Evolutionary conservation across 2,113 vertebrate species (phyloP), one percentile per base, ranked within the genome.

Genomic region (Emydura subglobosa): DNA sequence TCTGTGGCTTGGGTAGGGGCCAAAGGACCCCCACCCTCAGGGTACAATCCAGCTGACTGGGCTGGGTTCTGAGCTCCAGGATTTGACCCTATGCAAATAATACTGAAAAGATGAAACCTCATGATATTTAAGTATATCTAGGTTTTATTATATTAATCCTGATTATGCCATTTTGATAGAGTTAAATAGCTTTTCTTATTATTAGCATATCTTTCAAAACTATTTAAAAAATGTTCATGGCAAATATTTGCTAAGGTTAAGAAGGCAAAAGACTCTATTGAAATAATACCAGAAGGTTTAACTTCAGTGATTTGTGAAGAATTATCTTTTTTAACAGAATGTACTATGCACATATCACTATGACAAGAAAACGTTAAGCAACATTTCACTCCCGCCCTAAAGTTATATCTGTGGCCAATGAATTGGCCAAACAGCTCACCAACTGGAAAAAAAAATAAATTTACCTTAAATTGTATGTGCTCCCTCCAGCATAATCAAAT

Each of bases 101-200:
- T 0, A 0, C 2, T 49, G 39, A 61, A 65, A 61, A 76, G 31
- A 34, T 5, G 84, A 85, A 86, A 8, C 1, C 4, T 78, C 42
- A 72, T 31, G 8, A 3, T n/a, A 68, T 65, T 34, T 34, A 65
- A 65, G 65, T 72, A 72, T 72, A 72, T 39, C 31, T n/a, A 22
- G 9, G 5, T 72, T 72, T 13, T 2, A 34, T 12, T 10, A 47
- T 16, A 42, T 0, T 0, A 93, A 10, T 10, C n/a, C 3, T 0
- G 59, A 22, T 1, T 82, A 21, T 55, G 24, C 85, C 21, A 87
- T 82, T 19, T 39, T 5, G 4, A 82, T 76, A 54, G 1, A 65
- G 39, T 29, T 85, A 74, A 47, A 10, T 72, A 17, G 22, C 59
- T 27, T 79, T 47, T 49, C 14, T 92, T 88, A 83, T 22, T 1